phyloP scores from a whole-genome alignment of 2,888 invertebrate species.

The Ectemnius continuus region DNA sequence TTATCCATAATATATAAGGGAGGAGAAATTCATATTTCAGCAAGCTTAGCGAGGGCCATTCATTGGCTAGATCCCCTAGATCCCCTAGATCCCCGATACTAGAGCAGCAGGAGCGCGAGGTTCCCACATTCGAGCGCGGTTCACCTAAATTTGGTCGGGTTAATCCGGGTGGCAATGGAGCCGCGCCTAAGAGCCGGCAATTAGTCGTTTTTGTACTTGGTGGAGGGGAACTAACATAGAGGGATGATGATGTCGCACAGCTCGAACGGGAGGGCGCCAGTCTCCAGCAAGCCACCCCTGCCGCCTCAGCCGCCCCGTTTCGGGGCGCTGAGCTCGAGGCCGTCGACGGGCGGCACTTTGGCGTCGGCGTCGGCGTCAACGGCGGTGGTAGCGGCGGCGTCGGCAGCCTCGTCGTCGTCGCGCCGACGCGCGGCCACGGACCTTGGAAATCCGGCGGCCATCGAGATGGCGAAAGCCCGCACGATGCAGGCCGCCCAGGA shows the following conservation, averaged over 20 bases:
- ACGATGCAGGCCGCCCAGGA: conserved; percentile 78
- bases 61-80: too few species aligned
- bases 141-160: too few species aligned
- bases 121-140: too few species aligned
- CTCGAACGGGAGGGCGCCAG: conserved; percentile 75
- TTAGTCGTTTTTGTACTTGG: too few species aligned
- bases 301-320: conserved; percentile 71
- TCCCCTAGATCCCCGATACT: too few species aligned
- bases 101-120: too few species aligned
- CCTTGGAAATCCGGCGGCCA: conserved; percentile 77
- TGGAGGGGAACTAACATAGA: background rate
- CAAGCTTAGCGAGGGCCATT: too few species aligned
- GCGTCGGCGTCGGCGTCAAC: conserved; percentile 1
- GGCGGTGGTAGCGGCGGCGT: background rate
- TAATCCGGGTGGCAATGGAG: too few species aligned
- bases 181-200: too few species aligned
- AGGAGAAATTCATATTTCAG: too few species aligned
- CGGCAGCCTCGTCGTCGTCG: conserved; percentile 73
- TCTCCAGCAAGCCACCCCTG: conserved; percentile 75
- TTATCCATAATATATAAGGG: too few species aligned
- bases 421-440: conserved; percentile 78
- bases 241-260: conserved; percentile 49
- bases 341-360: conserved; percentile 69
- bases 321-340: conserved; percentile 70
- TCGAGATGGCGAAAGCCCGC: conserved; percentile 78